Evolutionary conservation across 2,797 vertebrate species (phyloP).

Genomic region (Lycodopsis pacificus): DNA sequence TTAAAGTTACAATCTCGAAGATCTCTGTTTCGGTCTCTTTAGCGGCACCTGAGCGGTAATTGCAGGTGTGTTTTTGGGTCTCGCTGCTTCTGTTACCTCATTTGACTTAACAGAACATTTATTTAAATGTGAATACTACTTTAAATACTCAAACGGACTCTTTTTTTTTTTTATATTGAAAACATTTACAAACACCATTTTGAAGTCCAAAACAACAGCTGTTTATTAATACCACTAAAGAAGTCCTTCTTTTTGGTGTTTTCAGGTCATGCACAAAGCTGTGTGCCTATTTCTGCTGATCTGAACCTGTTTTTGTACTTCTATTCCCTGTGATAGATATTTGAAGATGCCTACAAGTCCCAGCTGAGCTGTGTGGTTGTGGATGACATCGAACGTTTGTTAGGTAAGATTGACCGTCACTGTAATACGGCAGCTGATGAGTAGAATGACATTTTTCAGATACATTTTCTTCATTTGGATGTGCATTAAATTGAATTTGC

Average conservation of each 20-base stretch:
- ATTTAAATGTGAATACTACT: too few species aligned
- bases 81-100: too few species aligned
- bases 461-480: background rate
- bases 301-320: background rate
- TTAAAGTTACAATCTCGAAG: too few species aligned
- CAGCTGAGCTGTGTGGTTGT: slow-evolving; percentile 97
- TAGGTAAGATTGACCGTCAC: slow-evolving; percentile 85
- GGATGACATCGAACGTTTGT: slow-evolving; percentile 94
- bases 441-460: background rate
- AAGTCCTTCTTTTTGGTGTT: background rate
- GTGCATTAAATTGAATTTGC: background rate
- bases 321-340: slow-evolving; percentile 85
- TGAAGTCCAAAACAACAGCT: too few species aligned
- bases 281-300: background rate
- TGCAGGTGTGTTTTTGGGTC: too few species aligned
- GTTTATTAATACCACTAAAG: too few species aligned
- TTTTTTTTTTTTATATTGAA: too few species aligned
- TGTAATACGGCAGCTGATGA: background rate
- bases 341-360: slow-evolving; percentile 98
- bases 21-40: too few species aligned
- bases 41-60: too few species aligned
- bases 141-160: too few species aligned
- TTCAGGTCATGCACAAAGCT: background rate
- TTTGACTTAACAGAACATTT: too few species aligned
- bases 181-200: too few species aligned